Conservation (phyloP, 2,797 vertebrate genomes). For the Siniperca undulata region DNA sequence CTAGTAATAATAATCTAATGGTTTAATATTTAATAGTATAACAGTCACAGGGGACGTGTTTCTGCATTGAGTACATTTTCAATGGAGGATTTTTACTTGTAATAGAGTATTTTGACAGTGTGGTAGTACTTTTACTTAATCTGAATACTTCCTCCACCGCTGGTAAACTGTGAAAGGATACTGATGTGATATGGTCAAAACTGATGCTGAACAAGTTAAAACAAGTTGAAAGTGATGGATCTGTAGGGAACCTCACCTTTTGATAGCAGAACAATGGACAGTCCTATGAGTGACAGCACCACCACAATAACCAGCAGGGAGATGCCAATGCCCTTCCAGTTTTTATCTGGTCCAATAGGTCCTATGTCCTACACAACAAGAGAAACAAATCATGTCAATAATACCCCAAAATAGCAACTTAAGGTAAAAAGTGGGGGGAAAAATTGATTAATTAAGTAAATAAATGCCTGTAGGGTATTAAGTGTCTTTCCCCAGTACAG, state of each 20-base stretch:
- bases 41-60: no score
- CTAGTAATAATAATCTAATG: no score
- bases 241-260: constrained; percentile 67
- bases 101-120: neutral
- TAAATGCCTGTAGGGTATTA: neutral
- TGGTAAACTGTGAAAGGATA: neutral
- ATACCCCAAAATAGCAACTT: neutral
- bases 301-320: constrained; percentile 83
- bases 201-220: neutral
- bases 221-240: neutral
- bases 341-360: constrained; percentile 72
- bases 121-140: neutral
- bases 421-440: neutral
- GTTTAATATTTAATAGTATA: no score
- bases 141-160: neutral
- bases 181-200: neutral
- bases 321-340: constrained; percentile 87
- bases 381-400: constrained; percentile 9
- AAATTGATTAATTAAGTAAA: no score
- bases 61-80: no score
- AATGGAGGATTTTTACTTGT: neutral
- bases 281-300: constrained; percentile 83
- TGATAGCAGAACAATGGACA: constrained; percentile 84
- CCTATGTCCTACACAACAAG: constrained; percentile 74
- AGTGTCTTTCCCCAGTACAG: neutral